Evolutionary conservation across 2,797 vertebrate species (phyloP).

Genomic region (Pampus argenteus): DNA sequence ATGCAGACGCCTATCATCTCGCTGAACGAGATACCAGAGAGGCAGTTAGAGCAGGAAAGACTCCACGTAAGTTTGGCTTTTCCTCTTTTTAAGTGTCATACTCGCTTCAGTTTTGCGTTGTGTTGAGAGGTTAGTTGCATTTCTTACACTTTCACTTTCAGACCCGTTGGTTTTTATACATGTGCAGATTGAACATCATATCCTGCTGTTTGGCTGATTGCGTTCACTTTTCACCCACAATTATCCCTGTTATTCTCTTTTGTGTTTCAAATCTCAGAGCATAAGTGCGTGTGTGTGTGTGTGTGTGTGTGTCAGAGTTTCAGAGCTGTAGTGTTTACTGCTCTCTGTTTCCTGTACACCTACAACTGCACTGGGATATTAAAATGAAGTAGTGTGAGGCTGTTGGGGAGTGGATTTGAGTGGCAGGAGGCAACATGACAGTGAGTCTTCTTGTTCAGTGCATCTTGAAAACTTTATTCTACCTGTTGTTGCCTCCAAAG

Average conservation of each 20-base stretch:
- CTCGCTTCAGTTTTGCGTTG: background rate
- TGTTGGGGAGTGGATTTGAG: constrained; percentile 2
- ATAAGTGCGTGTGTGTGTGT: background rate
- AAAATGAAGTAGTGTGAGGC: background rate
- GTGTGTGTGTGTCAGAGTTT: background rate
- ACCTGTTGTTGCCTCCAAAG: background rate
- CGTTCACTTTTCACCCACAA: background rate
- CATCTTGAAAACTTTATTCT: constrained; percentile 1
- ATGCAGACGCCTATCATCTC: constrained; percentile 45
- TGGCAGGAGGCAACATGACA: background rate
- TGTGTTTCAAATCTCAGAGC: background rate
- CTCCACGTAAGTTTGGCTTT: constrained; percentile 22
- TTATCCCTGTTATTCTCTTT: background rate
- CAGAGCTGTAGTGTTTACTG: constrained; percentile 9
- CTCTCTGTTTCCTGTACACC: constrained; percentile 30
- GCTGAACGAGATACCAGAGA: constrained; percentile 31
- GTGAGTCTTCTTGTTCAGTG: constrained; percentile 6
- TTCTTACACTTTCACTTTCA: constrained; percentile 17
- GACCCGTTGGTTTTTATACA: background rate
- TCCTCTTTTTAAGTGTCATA: background rate
- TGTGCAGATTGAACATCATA: background rate
- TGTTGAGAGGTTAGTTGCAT: constrained; percentile 37
- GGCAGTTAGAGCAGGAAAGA: constrained; percentile 29
- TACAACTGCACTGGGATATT: constrained; percentile 19
- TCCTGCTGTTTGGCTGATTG: constrained; percentile 1